Conservation (phyloP, 2,113 vertebrate genomes). For the Calypte anna region DNA sequence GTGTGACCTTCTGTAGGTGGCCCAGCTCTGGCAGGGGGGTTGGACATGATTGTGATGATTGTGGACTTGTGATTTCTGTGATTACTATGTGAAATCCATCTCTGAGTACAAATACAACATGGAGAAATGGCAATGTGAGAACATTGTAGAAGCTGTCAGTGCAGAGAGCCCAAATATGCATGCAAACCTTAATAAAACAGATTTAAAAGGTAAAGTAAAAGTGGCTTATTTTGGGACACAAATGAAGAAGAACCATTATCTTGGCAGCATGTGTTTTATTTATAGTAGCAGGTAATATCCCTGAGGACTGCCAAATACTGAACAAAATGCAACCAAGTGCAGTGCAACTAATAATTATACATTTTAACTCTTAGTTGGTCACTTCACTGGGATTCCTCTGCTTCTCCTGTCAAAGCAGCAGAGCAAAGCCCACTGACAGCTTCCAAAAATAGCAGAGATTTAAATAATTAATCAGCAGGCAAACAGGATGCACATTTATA, state of each 20-base stretch:
- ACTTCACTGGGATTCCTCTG: not conserved
- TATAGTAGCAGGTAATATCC: constrained; percentile 26
- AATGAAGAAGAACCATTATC: not conserved
- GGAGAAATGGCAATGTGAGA: constrained; percentile 10
- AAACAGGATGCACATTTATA: not conserved
- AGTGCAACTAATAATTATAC: not conserved
- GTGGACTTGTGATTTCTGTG: too few relatives aligned
- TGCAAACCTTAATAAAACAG: not conserved
- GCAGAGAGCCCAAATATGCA: constrained; percentile 37
- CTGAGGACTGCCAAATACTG: not conserved
- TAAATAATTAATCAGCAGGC: constrained; percentile 59
- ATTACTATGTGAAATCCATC: not conserved
- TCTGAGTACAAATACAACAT: constrained; percentile 43
- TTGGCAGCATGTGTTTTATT: not conserved
- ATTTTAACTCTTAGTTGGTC: constrained; percentile 40
- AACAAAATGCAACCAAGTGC: not conserved
- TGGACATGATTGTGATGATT: too few relatives aligned
- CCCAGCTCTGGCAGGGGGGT: too few relatives aligned
- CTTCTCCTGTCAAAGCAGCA: not conserved
- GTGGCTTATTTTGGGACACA: not conserved
- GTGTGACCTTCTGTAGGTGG: too few relatives aligned
- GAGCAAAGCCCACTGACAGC: constrained; percentile 19
- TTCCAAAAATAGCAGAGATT: constrained; percentile 50
- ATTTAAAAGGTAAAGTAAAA: constrained; percentile 13
- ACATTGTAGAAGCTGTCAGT: constrained; percentile 23